A percentile compares a stretch with the other conserved stretches of the same genome.
Conservation (phyloP, 2,113 vertebrate species). For the Brachyhypopomus occidentalis region DNA sequence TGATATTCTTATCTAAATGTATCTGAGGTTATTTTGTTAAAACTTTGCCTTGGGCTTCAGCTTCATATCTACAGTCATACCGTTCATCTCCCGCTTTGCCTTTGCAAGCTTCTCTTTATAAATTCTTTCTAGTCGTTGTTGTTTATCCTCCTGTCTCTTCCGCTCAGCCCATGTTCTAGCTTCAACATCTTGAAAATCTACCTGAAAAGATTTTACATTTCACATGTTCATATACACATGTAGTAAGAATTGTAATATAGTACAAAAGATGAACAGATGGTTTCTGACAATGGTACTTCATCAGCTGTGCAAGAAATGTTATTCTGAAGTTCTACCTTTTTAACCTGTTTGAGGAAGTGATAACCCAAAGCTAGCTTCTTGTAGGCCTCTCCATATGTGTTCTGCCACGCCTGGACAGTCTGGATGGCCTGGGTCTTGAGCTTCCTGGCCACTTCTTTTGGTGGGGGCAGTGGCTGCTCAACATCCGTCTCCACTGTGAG, state of each 20-base stretch:
- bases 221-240: neutral
- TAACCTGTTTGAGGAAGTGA: conserved; percentile 86
- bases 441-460: conserved; percentile 82
- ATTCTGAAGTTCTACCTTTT: conserved; percentile 75
- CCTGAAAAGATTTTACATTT: conserved; percentile 66
- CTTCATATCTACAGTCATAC: conserved; percentile 53
- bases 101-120: conserved; percentile 81
- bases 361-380: conserved; percentile 91
- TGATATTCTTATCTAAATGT: neutral
- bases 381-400: conserved; percentile 82
- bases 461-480: conserved; percentile 87
- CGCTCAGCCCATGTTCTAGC: conserved; percentile 83
- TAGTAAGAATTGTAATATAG: neutral
- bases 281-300: neutral
- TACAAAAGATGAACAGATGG: too few species aligned
- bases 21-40: neutral
- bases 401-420: conserved; percentile 83
- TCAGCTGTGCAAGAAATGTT: neutral
- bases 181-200: conserved; percentile 88
- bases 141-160: conserved; percentile 83
- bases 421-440: conserved; percentile 79
- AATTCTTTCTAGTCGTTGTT: conserved; percentile 80
- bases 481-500: conserved; percentile 85
- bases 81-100: conserved; percentile 85
- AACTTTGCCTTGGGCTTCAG: neutral